Base-by-base conservation (phyloP, 2,888 invertebrate species). In the Agriopis marginaria region DNA sequence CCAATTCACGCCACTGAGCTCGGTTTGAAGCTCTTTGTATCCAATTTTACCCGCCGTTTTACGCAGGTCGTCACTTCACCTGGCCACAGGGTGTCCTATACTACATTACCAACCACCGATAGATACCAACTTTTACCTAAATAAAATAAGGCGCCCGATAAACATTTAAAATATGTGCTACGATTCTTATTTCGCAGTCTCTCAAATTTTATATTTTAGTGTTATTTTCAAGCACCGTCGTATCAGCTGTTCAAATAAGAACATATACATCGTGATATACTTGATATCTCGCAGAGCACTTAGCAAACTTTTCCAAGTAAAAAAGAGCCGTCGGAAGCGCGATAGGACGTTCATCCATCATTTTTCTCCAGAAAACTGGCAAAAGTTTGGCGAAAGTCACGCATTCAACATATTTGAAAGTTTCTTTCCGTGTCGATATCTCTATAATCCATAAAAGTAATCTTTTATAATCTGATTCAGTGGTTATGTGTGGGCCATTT, bases 291-390 rank as follows among this genome's bases (percentile, higher is more conserved):
- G 42, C 50, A 60, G 63, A 69, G 68, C 73, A 72, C 73, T 76
- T 67, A 61, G 44, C 54, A 62, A 72, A 75, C 61, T 75, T 73
- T 69, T 11, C 60, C 44, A 49, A 68, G 70, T 72, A 70, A 75
- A 76, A 72, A 77, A 70, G 69, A 55, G 63, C 56, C 58, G 62
- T 42, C 73, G 67, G 73, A 68, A 66, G 55, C 59, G 66, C 59
- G 70, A 76, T 73, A 71, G 68, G 63, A 32, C 68, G 66, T 70
- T 70, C 75, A 76, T 76, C 75, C 66, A 77, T 77, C 76, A 77
- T 75, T 66, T 63, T 71, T 66, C 63, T 53, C 71, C 67, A 64
- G 63, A 62, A 63, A 74, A 73, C 70, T 74, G 66, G 67, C 63
- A 47, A 58, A 71, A 74, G 59, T 70, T 77, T 63, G 53, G 42